Evolutionary conservation across 2,113 vertebrate species (phyloP).

Genomic region (Orcinus orca): DNA sequence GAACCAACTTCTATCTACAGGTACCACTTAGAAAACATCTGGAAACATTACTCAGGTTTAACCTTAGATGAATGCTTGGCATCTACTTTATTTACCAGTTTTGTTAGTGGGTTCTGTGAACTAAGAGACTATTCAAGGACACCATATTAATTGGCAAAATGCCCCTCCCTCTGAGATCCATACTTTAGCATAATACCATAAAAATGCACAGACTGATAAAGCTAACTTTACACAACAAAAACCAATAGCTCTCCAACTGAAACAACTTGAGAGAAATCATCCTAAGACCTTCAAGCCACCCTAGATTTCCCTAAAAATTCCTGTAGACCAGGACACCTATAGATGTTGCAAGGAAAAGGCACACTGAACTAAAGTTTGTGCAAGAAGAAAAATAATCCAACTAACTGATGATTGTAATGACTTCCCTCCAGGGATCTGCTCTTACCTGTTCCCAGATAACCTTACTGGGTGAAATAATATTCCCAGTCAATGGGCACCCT

Average conservation of each 20-base stretch:
- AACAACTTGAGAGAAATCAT: neutral
- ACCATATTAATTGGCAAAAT: neutral
- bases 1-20: neutral
- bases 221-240: neutral
- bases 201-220: neutral
- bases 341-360: neutral
- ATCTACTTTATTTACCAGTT: neutral
- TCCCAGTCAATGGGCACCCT: neutral
- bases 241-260: neutral
- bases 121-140: neutral
- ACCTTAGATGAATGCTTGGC: neutral
- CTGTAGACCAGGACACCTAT: neutral
- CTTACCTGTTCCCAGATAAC: neutral
- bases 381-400: neutral
- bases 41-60: neutral
- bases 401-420: neutral
- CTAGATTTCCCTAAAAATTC: neutral
- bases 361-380: neutral
- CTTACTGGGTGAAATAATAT: neutral
- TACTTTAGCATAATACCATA: neutral
- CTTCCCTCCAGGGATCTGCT: neutral
- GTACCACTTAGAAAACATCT: neutral
- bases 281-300: neutral
- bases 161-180: neutral
- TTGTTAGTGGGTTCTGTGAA: neutral